Evolutionary conservation across 2,797 vertebrate species (phyloP).

Genomic region (Danio kyathit): DNA sequence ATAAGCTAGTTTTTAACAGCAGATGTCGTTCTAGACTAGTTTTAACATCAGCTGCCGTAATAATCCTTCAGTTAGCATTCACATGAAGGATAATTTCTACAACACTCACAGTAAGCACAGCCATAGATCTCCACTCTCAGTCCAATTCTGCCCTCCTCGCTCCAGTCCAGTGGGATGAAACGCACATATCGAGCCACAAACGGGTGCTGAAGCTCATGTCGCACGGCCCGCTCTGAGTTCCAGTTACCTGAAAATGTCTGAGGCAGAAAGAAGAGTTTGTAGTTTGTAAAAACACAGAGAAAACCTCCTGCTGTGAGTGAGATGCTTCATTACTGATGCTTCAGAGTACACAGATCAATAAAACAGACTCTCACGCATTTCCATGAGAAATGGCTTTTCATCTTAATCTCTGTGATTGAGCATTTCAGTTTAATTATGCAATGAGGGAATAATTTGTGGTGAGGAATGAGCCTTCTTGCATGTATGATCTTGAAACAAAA

Average conservation of each 20-base stretch:
- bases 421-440: conserved; percentile 18
- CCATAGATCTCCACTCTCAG: conserved; percentile 91
- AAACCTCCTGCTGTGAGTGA: background rate
- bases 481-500: background rate
- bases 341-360: conserved; percentile 37
- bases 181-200: conserved; percentile 88
- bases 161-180: conserved; percentile 90
- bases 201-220: conserved; percentile 87
- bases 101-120: conserved; percentile 92
- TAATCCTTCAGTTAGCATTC: too few relatives aligned
- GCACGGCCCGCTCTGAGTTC: conserved; percentile 88
- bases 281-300: conserved; percentile 19
- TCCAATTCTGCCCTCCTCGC: conserved; percentile 86
- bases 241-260: conserved; percentile 93
- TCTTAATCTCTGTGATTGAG: conserved; percentile 37
- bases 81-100: background rate
- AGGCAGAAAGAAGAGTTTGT: conserved; percentile 3
- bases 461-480: background rate
- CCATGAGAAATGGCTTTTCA: conserved; percentile 3
- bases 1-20: too few relatives aligned
- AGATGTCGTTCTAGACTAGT: too few relatives aligned
- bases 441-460: conserved; percentile 8
- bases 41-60: too few relatives aligned
- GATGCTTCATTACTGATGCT: conserved; percentile 22
- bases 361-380: background rate